Evolutionary conservation across 2,888 invertebrate species (phyloP).

Genomic region (Sesia bembeciformis): DNA sequence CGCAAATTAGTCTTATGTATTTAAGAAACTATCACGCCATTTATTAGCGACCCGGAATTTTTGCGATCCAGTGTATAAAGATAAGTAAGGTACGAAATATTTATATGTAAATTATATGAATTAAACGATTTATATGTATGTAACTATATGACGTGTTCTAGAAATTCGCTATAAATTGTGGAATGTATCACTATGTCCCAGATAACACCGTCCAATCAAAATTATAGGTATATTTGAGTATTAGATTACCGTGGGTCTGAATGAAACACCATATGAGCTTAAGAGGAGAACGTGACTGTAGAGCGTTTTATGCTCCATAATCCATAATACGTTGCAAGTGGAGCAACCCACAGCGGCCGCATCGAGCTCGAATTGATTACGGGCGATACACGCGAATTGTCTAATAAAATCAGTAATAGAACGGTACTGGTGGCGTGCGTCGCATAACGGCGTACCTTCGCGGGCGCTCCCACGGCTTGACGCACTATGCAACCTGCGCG

Average conservation of each 20-base stretch:
- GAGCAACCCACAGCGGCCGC: slow-evolving; percentile 47
- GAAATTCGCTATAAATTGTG: slow-evolving; percentile 22
- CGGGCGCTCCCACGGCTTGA: slow-evolving; percentile 59
- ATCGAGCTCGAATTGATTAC: slow-evolving; percentile 60
- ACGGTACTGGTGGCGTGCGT: slow-evolving; percentile 69
- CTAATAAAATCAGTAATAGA: slow-evolving; percentile 70
- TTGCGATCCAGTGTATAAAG: too few species aligned
- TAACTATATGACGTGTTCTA: slow-evolving; percentile 1
- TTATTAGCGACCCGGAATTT: too few species aligned
- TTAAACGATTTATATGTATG: too few species aligned
- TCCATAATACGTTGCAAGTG: slow-evolving; percentile 52
- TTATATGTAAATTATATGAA: too few species aligned
- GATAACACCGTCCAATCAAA: slow-evolving; percentile 33
- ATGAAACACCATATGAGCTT: slow-evolving; percentile 42
- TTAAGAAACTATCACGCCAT: too few species aligned
- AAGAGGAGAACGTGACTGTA: slow-evolving; percentile 37
- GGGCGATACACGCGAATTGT: slow-evolving; percentile 64
- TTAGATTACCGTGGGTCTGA: slow-evolving; percentile 27
- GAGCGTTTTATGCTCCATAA: slow-evolving; percentile 46
- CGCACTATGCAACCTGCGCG: slow-evolving; percentile 61
- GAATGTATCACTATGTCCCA: slow-evolving; percentile 33
- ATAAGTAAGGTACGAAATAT: too few species aligned
- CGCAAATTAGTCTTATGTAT: too few species aligned
- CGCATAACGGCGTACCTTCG: slow-evolving; percentile 59
- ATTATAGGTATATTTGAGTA: slow-evolving; percentile 26